Conservation (phyloP, 2,113 vertebrate genomes). For the Bos taurus region ARS-UCD2.0 NC_037337.1:77497501-77498000, state of each 20-base stretch:
- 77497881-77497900: neutral
- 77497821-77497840: neutral
- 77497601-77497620: neutral
- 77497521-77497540: neutral
- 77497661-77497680: neutral
- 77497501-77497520: neutral
- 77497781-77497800: neutral
- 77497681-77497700: neutral
- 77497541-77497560: neutral
- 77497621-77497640: neutral
- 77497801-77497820: neutral
- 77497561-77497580: neutral
- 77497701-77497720: neutral
- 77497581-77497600: neutral
- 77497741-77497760: neutral
- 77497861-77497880: neutral
- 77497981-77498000: constrained; percentile 32
- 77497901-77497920: neutral
- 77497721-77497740: neutral
- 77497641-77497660: neutral
- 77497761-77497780: neutral
- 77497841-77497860: neutral
- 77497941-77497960: constrained; percentile 50
- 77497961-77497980: constrained; percentile 46
- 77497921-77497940: constrained; percentile 50